These are phyloP conservation scores for Otus sunia DNA, from an alignment of 2,113 vertebrate genomes.

Conservation along the genomic window DNA sequence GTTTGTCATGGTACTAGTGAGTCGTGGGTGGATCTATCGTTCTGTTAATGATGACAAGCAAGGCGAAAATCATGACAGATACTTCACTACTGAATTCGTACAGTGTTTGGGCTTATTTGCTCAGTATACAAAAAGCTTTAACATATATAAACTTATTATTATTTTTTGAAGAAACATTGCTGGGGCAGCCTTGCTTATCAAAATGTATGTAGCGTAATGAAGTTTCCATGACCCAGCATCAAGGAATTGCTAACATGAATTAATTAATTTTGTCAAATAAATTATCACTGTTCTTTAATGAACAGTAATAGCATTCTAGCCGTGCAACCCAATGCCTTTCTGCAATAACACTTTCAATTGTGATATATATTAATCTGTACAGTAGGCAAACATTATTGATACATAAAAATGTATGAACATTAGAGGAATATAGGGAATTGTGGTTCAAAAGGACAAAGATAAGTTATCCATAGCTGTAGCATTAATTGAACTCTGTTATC, in stretches of 20 bases:
- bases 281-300: not conserved
- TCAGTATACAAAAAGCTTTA: not conserved
- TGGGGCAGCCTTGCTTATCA: not conserved
- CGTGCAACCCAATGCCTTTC: not conserved
- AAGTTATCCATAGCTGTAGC: not conserved
- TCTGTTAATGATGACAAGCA: constrained; percentile 26
- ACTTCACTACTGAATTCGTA: not conserved
- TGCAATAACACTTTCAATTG: not conserved
- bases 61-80: not conserved
- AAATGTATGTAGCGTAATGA: not conserved
- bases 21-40: not conserved
- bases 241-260: not conserved
- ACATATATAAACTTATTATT: not conserved
- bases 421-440: not conserved
- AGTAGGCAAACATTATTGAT: not conserved
- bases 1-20: constrained; percentile 23
- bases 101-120: not conserved
- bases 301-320: not conserved
- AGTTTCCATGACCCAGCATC: not conserved
- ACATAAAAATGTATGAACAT: not conserved
- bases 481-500: not conserved
- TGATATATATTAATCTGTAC: not conserved
- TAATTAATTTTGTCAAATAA: not conserved
- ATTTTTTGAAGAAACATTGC: not conserved
- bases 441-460: not conserved